These are phyloP conservation scores for Riptortus pedestris DNA, from an alignment of 1,140 invertebrate species.

Conservation along the genomic window DNA sequence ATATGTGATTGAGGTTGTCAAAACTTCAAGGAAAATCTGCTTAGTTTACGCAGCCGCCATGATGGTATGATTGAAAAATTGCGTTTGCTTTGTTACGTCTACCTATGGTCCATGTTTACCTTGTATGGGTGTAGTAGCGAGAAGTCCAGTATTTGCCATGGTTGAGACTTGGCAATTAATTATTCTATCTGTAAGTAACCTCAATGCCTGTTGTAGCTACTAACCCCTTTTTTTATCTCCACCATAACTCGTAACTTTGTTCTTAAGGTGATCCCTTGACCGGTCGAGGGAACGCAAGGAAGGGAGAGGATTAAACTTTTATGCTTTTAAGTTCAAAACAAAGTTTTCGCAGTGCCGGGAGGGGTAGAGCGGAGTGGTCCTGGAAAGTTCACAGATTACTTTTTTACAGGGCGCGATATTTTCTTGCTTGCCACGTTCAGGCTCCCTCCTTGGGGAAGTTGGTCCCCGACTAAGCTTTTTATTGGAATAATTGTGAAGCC, in stretches of 20 bases:
- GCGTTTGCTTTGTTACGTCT: no score
- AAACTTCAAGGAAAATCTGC: no score
- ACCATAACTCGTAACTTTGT: background rate
- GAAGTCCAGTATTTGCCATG: no score
- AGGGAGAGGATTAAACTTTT: slow-evolving; percentile 20
- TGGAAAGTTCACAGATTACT: slow-evolving; percentile 22
- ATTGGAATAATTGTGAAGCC: slow-evolving; percentile 21
- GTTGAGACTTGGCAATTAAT: no score
- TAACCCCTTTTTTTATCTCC: slow-evolving; percentile 2
- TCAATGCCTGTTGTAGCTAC: no score
- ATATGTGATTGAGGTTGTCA: no score
- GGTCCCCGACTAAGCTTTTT: slow-evolving; percentile 3
- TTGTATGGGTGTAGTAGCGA: no score
- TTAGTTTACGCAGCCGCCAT: no score
- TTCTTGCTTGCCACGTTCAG: slow-evolving; percentile 20
- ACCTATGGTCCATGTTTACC: no score
- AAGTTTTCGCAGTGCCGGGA: slow-evolving; percentile 10
- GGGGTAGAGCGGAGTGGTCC: slow-evolving; percentile 5
- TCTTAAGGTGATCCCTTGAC: slow-evolving; percentile 13
- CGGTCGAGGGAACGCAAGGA: background rate
- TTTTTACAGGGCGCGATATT: slow-evolving; percentile 22
- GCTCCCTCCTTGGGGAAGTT: slow-evolving; percentile 13
- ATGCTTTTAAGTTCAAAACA: slow-evolving; percentile 23
- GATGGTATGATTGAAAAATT: no score
- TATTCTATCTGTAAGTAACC: no score